A percentile compares a stretch with the other conserved stretches of the same genome.
These are phyloP conservation scores for Drosophila lacicola DNA, from an alignment of 2,888 invertebrate genomes.

Conservation along the genomic window DNA sequence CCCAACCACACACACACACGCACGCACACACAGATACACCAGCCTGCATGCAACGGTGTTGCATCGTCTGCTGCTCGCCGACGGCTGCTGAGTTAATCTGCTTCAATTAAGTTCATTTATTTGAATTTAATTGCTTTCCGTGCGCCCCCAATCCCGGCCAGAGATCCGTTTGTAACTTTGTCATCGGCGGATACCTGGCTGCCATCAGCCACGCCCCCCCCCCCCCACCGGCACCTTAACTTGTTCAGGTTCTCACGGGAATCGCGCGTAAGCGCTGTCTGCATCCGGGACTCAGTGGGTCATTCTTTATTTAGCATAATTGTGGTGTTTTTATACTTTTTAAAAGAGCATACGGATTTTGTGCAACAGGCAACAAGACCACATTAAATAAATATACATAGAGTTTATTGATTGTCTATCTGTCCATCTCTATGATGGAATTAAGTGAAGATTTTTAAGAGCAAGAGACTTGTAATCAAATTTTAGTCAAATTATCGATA, in stretches of 20 bases:
- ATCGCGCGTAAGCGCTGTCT: too few relatives aligned
- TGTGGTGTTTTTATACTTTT: too few relatives aligned
- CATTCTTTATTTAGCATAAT: not conserved
- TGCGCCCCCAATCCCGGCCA: slow-evolving; percentile 22
- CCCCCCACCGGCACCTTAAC: not conserved
- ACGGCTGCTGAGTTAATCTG: slow-evolving; percentile 71
- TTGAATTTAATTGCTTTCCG: slow-evolving; percentile 78
- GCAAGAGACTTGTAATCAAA: too few relatives aligned
- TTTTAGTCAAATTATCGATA: too few relatives aligned
- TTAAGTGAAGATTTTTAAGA: too few relatives aligned
- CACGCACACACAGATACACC: slow-evolving; percentile 9
- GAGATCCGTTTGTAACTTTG: slow-evolving; percentile 28
- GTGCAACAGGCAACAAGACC: too few relatives aligned
- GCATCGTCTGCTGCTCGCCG: slow-evolving; percentile 30
- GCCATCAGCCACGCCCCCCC: not conserved
- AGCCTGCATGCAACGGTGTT: slow-evolving; percentile 6
- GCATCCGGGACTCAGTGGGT: not conserved
- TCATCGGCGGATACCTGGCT: slow-evolving; percentile 10
- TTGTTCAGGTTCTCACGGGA: not conserved
- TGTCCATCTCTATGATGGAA: too few relatives aligned
- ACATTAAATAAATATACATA: too few relatives aligned
- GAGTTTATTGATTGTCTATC: too few relatives aligned
- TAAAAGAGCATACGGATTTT: too few relatives aligned
- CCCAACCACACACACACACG: slow-evolving; percentile 18
- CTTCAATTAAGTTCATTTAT: slow-evolving; percentile 76